These are phyloP conservation scores for Heteromormyrus szaboi DNA, from an alignment of 2,797 vertebrate genomes.

Conservation along the genomic window DNA sequence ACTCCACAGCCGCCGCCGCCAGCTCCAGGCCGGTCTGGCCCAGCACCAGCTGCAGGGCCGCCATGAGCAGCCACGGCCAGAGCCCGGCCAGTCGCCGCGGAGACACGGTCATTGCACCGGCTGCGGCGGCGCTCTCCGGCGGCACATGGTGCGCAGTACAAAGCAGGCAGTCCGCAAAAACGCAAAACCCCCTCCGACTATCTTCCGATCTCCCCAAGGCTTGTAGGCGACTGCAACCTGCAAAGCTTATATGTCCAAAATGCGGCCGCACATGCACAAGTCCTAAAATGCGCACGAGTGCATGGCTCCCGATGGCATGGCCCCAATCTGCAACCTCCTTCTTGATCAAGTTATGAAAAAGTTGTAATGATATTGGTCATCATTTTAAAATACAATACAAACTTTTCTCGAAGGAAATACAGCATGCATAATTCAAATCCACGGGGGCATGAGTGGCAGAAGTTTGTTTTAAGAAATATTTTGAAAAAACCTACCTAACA, in stretches of 20 bases:
- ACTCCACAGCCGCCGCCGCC: constrained; percentile 66
- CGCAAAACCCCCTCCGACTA: background rate
- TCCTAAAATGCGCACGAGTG: constrained; percentile 8
- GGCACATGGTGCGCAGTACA: constrained; percentile 79
- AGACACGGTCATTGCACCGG: constrained; percentile 89
- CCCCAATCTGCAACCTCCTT: constrained; percentile 11
- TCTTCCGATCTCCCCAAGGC: background rate
- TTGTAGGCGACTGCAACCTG: background rate
- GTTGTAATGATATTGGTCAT: constrained; percentile 20
- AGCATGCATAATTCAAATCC: constrained; percentile 1
- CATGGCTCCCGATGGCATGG: background rate
- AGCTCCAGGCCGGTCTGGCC: constrained; percentile 71
- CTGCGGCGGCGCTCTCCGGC: constrained; percentile 79
- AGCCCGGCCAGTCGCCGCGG: constrained; percentile 85
- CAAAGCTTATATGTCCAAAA: constrained; percentile 15
- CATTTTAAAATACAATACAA: constrained; percentile 32
- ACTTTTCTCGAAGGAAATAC: background rate
- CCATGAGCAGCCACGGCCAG: constrained; percentile 90
- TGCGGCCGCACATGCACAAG: background rate
- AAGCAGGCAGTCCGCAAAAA: constrained; percentile 46
- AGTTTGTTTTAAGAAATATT: background rate
- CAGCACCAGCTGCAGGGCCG: constrained; percentile 80
- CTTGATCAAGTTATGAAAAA: background rate
- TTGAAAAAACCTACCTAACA: background rate
- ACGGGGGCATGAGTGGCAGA: background rate